Conservation (phyloP, 1,140 invertebrate genomes). For the Bombus sibiricus region DNA sequence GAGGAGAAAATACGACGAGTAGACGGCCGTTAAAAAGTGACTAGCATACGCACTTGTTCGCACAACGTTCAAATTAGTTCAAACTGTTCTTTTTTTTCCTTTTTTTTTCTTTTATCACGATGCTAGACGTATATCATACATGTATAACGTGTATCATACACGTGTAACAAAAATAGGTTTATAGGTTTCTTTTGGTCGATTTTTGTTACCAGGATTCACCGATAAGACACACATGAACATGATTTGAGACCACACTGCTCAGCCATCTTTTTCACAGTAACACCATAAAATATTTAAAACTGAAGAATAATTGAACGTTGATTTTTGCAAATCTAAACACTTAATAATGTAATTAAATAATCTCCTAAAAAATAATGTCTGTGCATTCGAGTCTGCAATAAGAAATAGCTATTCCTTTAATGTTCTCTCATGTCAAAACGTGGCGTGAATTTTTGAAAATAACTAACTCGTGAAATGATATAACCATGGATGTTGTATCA, state of each 20-base stretch:
- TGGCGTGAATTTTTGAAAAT: not conserved
- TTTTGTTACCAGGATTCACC: constrained; percentile 59
- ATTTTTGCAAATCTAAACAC: not conserved
- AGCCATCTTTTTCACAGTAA: not conserved
- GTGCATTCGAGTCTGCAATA: not conserved
- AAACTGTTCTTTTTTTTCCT: constrained; percentile 9
- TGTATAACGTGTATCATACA: constrained; percentile 60
- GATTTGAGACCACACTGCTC: constrained; percentile 17
- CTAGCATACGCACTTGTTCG: constrained; percentile 61
- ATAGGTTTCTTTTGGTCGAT: constrained; percentile 52
- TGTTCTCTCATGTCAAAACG: constrained; percentile 1
- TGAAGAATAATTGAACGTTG: not conserved
- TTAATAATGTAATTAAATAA: not conserved
- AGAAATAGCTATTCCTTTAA: constrained; percentile 10
- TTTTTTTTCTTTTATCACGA: constrained; percentile 44
- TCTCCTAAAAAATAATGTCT: constrained; percentile 2
- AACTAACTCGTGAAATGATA: not conserved
- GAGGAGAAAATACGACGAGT: constrained; percentile 18
- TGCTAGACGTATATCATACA: constrained; percentile 61
- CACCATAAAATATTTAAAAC: not conserved
- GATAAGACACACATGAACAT: constrained; percentile 62
- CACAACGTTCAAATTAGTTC: constrained; percentile 52
- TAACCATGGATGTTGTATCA: not conserved
- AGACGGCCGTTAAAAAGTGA: constrained; percentile 54
- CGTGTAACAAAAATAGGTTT: constrained; percentile 65